Base-by-base conservation (phyloP, 2,888 invertebrate genomes). In the Busseola fusca region DNA sequence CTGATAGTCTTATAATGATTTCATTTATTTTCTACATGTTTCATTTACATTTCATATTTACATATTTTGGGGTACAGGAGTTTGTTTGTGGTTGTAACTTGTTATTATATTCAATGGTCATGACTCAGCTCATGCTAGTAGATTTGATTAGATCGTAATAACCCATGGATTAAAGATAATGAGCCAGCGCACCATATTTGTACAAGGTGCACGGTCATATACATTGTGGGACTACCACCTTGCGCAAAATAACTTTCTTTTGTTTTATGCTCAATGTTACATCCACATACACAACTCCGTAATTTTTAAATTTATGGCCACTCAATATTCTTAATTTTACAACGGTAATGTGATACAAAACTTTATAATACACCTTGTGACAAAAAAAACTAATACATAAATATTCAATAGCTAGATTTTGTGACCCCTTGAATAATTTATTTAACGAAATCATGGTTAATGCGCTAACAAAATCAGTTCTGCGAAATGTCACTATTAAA, bases 21-120 rank as follows among this genome's bases (percentile, higher is more conserved):
- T 88, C 85, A 87, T 89, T 91, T 91, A 92, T 89, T 91, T 88
- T 91, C 94, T 94, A 94, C 91, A 89, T 87, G 85, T 87, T 89
- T 90, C 92, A 94, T 94, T 93, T 93, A 94, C 93, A 94, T 89
- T 91, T 91, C 84, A 90, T 95, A 91, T 94, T 92, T 93, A 94
- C 91, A 92, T 80, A 78, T 89, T 90, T 91, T 91, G 88, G 90
- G 84, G 81, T 88, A 85, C 80, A 70, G 85, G 84, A 88, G 84
- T 82, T 86, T 89, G 89, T 91, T 91, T 89, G 89, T 89, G 68
- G 76, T 63, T 79, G 88, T 87, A 90, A 80, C 71, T 48, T 70
- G 56, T 54, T 27, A 48, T 72, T 69, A 63, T 64, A 10, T 63
- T 62, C 40, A 64, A 54, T 62, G 54, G 34, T 60, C 25, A 56